These are phyloP conservation scores for Conus ventricosus DNA, from an alignment of 1,140 invertebrate genomes.

Conservation along the genomic window DNA sequence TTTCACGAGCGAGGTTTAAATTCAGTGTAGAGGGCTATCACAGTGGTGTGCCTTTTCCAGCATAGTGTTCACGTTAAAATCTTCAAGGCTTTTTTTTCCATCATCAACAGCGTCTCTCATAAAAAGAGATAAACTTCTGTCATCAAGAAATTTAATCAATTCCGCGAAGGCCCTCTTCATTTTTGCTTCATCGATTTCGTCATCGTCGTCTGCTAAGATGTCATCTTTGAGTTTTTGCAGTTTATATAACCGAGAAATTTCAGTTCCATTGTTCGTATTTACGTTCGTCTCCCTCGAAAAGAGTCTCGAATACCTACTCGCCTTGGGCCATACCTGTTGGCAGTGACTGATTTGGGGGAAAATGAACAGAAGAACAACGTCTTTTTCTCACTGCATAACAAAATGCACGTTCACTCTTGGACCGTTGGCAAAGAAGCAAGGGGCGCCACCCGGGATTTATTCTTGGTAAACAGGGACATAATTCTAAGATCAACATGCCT, in stretches of 20 bases:
- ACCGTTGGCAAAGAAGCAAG: background rate
- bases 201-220: constrained; percentile 1
- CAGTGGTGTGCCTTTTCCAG: too few species aligned
- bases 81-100: too few species aligned
- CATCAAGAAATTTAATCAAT: constrained; percentile 40
- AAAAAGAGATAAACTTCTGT: too few species aligned
- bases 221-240: constrained; percentile 38
- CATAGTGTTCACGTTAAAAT: too few species aligned
- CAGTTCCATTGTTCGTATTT: constrained; percentile 47
- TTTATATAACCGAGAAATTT: constrained; percentile 46
- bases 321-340: constrained; percentile 4
- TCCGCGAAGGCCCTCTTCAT: constrained; percentile 44
- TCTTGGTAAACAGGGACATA: background rate
- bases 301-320: constrained; percentile 14
- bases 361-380: background rate
- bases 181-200: constrained; percentile 27
- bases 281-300: constrained; percentile 48
- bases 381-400: background rate
- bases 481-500: background rate
- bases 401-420: too few species aligned
- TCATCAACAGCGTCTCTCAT: too few species aligned
- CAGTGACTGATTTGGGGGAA: background rate
- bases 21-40: too few species aligned
- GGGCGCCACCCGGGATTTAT: background rate
- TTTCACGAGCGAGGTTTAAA: too few species aligned